Base-by-base conservation (phyloP, 2,113 vertebrate species). In the Scortum barcoo region DNA sequence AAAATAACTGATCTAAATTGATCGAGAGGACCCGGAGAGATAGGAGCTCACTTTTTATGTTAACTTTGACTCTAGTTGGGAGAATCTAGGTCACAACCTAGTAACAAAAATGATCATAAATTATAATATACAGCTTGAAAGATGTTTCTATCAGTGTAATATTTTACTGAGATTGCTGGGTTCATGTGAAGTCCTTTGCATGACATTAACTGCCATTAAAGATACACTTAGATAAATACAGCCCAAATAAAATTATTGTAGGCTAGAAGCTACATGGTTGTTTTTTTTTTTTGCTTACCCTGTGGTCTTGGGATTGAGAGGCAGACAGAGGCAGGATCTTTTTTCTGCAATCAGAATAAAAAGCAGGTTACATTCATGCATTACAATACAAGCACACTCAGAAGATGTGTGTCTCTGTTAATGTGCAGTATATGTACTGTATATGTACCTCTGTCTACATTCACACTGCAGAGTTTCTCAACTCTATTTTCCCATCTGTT, bases 321-420 rank as follows among this genome's bases (percentile, higher is more conserved):
- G 94, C 91, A 96, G 93, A 86, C 95, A 94, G 67, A 96, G 95
- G 90, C 93, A 94, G 88, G 91, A 88, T 60, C 93, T 92, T 75
- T 95, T 95, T 72, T 95, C 95, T 96, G 93, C 53, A 93, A 93
- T 53, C 63, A 90, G 65, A 94, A 81, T 1, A 75, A 75, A 80
- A 82, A 84, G 44, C 4, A 36, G 20, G 51, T 87, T 69, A 78
- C 9, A 80, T 60, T 36, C 65, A 58, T 22, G 58, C 5, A 30
- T 56, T 13, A n/a, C 63, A 62, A 60, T 28, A 42, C 22, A 58
- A 16, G 22, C 54, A 19, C 6, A 14, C 26, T 68, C 0, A 0
- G 44, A 51, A 20, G 8, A 44, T 20, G 53, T 33, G 51, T 26
- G 33, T 33, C 3, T 9, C 17, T 56, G 24, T 24, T 13, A 17